Evolutionary conservation across 2,113 vertebrate species (phyloP).

Genomic region (Pseudorasbora parva): DNA sequence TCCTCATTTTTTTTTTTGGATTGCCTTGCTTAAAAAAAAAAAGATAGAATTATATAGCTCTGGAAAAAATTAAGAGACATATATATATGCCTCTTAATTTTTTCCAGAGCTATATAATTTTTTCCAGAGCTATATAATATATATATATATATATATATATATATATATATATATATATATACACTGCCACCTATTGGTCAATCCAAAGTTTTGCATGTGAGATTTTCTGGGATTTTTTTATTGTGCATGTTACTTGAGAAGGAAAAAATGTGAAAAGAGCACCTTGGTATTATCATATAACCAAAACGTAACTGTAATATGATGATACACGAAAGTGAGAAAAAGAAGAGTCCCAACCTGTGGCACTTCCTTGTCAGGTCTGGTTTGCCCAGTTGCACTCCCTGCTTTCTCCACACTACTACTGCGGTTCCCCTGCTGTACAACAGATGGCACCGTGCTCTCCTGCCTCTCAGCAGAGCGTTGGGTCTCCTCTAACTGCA

Average conservation of each 20-base stretch:
- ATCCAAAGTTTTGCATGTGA: background rate
- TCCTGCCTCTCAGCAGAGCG: slow-evolving; percentile 55
- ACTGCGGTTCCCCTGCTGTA: slow-evolving; percentile 52
- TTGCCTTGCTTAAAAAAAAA: too few species aligned
- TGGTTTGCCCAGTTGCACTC: slow-evolving; percentile 56
- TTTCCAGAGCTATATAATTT: too few species aligned
- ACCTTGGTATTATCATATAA: background rate
- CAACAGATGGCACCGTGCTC: slow-evolving; percentile 52
- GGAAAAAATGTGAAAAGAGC: too few species aligned
- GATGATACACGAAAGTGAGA: background rate
- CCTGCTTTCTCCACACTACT: slow-evolving; percentile 68
- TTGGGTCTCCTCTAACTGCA: slow-evolving; percentile 87
- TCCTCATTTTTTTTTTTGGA: too few species aligned
- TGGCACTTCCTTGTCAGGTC: slow-evolving; percentile 66
- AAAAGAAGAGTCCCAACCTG: slow-evolving; percentile 68
- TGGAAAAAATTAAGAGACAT: too few species aligned
- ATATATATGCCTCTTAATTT: too few species aligned
- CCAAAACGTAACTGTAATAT: background rate
- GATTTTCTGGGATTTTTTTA: background rate
- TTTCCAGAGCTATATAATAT: too few species aligned
- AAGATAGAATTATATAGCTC: too few species aligned
- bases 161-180: too few species aligned
- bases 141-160: too few species aligned
- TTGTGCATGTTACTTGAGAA: background rate
- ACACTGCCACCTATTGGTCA: slow-evolving; percentile 44